Evolutionary conservation across 1,140 invertebrate species (phyloP).

Genomic region (Musca vetustissima): DNA sequence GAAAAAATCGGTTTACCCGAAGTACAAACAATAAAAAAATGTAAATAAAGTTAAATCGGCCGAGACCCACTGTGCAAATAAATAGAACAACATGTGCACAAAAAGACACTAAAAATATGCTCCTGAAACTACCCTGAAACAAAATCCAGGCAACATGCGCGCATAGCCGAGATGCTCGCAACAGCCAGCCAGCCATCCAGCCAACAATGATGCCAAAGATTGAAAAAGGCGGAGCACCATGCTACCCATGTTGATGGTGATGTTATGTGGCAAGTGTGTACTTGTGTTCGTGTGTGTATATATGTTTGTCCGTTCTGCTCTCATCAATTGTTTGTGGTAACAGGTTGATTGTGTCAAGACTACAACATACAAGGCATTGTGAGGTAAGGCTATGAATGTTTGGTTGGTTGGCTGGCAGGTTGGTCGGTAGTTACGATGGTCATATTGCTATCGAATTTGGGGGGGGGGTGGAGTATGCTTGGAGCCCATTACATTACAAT

Average conservation of each 20-base stretch:
- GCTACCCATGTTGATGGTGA: conserved; percentile 1
- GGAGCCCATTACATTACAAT: too few relatives aligned
- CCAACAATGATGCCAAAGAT: neutral
- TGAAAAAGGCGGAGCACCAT: conserved; percentile 19
- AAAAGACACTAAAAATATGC: conserved; percentile 20
- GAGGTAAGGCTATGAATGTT: too few relatives aligned
- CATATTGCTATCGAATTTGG: too few relatives aligned
- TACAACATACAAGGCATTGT: neutral
- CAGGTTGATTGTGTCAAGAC: conserved; percentile 24
- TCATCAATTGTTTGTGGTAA: conserved; percentile 20
- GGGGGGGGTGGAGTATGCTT: too few relatives aligned
- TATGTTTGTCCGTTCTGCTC: neutral
- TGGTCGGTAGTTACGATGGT: too few relatives aligned
- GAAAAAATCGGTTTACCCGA: too few relatives aligned
- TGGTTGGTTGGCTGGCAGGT: too few relatives aligned
- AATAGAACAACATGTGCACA: conserved; percentile 21
- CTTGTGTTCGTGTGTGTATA: too few relatives aligned
- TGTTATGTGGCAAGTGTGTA: neutral
- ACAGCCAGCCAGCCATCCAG: neutral
- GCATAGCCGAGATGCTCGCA: neutral
- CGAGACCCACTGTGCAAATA: conserved; percentile 18
- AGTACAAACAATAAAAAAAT: too few relatives aligned
- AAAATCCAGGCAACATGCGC: conserved; percentile 18
- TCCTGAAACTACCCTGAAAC: conserved; percentile 18
- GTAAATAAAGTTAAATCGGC: too few relatives aligned